Conservation (phyloP, 2,113 vertebrate genomes). For the Oplegnathus fasciatus region DNA sequence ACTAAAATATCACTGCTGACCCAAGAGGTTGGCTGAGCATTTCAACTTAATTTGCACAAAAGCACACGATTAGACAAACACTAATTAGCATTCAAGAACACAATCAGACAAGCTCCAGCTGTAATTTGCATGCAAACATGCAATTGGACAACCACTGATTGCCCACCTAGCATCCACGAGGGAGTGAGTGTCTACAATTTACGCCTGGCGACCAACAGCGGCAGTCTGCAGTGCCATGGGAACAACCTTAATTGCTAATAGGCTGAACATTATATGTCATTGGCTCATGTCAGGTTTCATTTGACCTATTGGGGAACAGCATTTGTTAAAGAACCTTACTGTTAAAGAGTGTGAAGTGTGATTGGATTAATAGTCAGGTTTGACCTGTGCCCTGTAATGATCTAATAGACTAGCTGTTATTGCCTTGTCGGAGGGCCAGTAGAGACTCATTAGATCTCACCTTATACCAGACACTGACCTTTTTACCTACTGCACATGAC, state of each 20-base stretch:
- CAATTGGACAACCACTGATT: background rate
- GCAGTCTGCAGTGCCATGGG: slow-evolving; percentile 7
- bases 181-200: slow-evolving; percentile 14
- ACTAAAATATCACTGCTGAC: background rate
- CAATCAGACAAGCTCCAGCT: slow-evolving; percentile 1
- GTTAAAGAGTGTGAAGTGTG: slow-evolving; percentile 55
- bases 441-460: slow-evolving; percentile 54
- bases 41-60: background rate
- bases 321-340: slow-evolving; percentile 35
- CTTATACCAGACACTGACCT: slow-evolving; percentile 36
- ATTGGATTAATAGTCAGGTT: slow-evolving; percentile 56
- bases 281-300: slow-evolving; percentile 48
- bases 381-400: slow-evolving; percentile 48
- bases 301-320: slow-evolving; percentile 46
- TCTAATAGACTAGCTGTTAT: slow-evolving; percentile 62
- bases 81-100: slow-evolving; percentile 14
- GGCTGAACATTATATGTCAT: slow-evolving; percentile 33
- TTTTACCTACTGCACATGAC: slow-evolving; percentile 19
- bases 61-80: too few relatives aligned
- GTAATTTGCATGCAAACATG: slow-evolving; percentile 14
- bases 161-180: background rate
- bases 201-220: background rate
- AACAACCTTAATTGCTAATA: slow-evolving; percentile 34
- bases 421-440: slow-evolving; percentile 28
- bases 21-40: background rate